Evolutionary conservation across 2,797 vertebrate species (phyloP), one percentile per base, ranked within the genome.

Genomic region (Iguana delicatissima): DNA sequence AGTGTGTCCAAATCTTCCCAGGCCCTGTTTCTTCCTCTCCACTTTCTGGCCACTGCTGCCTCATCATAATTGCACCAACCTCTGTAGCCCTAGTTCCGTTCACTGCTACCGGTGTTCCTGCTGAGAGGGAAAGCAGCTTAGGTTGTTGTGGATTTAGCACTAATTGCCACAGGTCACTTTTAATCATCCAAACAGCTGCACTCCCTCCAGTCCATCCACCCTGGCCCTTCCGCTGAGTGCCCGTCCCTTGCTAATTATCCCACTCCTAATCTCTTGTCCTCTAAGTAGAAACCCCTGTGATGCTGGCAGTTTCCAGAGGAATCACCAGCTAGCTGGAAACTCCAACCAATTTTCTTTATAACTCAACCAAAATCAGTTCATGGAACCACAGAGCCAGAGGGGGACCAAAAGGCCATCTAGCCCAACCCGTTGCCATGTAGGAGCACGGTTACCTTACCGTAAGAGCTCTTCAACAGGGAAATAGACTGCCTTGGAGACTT

Each of bases 181-280:
- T 89, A 84, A 64, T 86, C n/a, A 80, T 82, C 26, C 29, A 76
- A 88, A 88, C 88, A 76, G 38, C 76, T 62, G 26, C 2, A 24
- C 22, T 29, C 0, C 12, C 85, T 67, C 20, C 52, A 4, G 52
- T 82, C 82, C 55, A 10, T 62, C 6, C 89, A 26, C 14, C 12
- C 79, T 9, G 32, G 62, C 29, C 6, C 22, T 13, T 20, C 72
- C 6, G 12, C 42, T 42, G 42, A 42, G 35, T 57, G 50, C 74
- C 38, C 42, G 20, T 55, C 10, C 90, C 32, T 0, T 5, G 73
- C 35, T 82, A 69, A 84, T 90, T 59, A 84, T 24, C 73, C 13
- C 10, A 52, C 13, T 52, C 3, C 69, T 2, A 62, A 14, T 14
- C 24, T 14, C 24, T 85, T 69, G 38, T 74, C n/a, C n/a, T 84